These are phyloP conservation scores for Solenopsis fugax DNA, from an alignment of 1,140 invertebrate species.

Conservation along the genomic window DNA sequence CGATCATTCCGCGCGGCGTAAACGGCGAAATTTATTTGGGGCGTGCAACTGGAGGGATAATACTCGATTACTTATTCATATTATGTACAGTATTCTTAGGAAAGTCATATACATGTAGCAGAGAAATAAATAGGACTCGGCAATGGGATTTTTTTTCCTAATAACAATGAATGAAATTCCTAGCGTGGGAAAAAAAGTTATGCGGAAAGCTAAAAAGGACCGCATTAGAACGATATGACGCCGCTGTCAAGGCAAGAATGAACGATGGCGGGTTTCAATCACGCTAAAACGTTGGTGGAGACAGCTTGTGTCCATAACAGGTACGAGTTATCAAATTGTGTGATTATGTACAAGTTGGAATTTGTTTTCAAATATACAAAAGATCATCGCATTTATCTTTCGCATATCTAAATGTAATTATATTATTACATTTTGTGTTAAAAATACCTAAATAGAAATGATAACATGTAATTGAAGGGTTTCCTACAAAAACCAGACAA, in stretches of 20 bases:
- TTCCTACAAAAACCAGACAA: too few relatives aligned
- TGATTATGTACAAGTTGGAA: constrained; percentile 17
- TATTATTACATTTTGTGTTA: too few relatives aligned
- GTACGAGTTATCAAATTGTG: constrained; percentile 27
- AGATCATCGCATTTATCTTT: not conserved
- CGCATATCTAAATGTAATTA: not conserved
- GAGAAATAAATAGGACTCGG: not conserved
- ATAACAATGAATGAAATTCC: constrained; percentile 8
- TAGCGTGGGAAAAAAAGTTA: constrained; percentile 1
- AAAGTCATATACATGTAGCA: not conserved
- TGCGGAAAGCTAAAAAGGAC: constrained; percentile 20
- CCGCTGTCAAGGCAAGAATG: constrained; percentile 48
- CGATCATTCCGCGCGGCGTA: not conserved
- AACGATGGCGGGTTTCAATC: constrained; percentile 56
- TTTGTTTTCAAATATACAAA: constrained; percentile 19
- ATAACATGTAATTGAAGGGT: too few relatives aligned
- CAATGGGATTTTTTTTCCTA: not conserved
- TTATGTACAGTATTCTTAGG: too few relatives aligned
- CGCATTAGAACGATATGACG: constrained; percentile 54
- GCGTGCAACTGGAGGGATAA: not conserved
- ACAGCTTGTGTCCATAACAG: constrained; percentile 56
- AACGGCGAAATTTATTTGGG: constrained; percentile 12
- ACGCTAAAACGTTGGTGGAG: constrained; percentile 55
- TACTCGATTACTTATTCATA: not conserved
- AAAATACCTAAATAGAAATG: too few relatives aligned